Conservation (phyloP, 2,113 vertebrate genomes). For the Nothobranchius kuhntae region DNA sequence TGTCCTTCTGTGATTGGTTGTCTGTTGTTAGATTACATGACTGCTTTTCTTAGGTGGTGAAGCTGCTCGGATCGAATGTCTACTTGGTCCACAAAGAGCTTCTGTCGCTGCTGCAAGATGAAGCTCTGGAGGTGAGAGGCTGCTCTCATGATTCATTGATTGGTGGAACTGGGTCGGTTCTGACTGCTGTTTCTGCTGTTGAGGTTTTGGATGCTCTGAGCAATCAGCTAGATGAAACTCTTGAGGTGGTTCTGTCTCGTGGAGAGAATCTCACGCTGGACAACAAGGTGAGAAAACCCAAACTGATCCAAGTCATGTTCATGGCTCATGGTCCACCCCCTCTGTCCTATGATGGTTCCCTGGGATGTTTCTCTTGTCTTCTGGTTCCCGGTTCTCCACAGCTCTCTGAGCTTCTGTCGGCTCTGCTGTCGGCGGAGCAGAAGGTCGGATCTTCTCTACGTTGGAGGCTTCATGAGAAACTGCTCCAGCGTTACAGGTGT, state of each 20-base stretch:
- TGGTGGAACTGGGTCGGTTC: no score
- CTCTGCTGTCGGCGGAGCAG: conserved; percentile 87
- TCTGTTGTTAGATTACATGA: background rate
- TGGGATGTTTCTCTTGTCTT: background rate
- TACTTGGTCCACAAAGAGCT: conserved; percentile 91
- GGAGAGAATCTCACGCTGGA: conserved; percentile 85
- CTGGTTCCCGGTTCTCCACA: conserved; percentile 14
- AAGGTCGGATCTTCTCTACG: conserved; percentile 89
- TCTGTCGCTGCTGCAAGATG: conserved; percentile 88
- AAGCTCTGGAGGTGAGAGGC: conserved; percentile 89
- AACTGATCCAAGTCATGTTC: no score
- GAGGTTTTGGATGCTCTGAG: conserved; percentile 91
- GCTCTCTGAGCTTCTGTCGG: conserved; percentile 87
- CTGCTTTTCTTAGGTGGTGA: conserved; percentile 82
- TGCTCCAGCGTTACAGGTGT: conserved; percentile 89
- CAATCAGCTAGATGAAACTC: conserved; percentile 89
- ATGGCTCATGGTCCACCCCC: background rate
- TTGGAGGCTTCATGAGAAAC: conserved; percentile 92
- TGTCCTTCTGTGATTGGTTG: background rate
- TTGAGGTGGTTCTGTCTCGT: conserved; percentile 85
- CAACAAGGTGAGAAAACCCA: conserved; percentile 80
- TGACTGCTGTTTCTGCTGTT: background rate
- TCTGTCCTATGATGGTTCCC: background rate
- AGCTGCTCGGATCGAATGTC: conserved; percentile 88
- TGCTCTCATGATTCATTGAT: background rate